Base-by-base conservation (phyloP, 35 echinoderm and acorn worm species). In the Heliocidaris tuberculata region DNA sequence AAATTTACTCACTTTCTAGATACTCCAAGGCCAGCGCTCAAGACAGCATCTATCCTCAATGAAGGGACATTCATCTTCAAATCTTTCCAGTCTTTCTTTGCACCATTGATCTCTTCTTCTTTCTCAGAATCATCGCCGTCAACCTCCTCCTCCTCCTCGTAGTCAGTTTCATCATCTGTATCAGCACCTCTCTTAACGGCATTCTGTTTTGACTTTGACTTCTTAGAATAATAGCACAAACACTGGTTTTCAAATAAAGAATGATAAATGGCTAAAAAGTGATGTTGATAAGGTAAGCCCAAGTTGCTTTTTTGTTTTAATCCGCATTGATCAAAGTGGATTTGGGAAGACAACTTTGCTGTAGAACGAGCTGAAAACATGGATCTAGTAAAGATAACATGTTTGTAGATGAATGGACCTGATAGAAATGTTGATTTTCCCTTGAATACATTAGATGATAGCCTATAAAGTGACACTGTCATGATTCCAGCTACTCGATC, bases 21-120 rank as follows among this genome's bases (percentile, higher is more conserved):
- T 47, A 98, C 86, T 92, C 95, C 97, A 50, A 98, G 95, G 9
- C 97, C 97, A 86, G 93, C 47, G 42, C 97, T 96, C 49, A 98
- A 94, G 24, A 98, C 93, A 86, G 94, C 96, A 93, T 98, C 97
- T 32, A 98, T 49, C 85, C 97, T 96, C 47, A 95, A 86, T 17
- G 95, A 95, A 32, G 97, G 94, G 4, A 94, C 95, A 94, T 86
- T 88, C 35, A 95, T 86, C 31, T 93, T 49, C 13, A 98, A 27
- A 54, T 96, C 95, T 92, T 98, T 98, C 97, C 97, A 98, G 1
- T 94, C 96, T 90, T 94, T 96, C 31, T 94, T 85, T 2, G 17
- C 54, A 24, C 56, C 85, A 94, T 96, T 86, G 70, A 90, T 93
- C 48, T 96, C 92, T 12, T 94, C 96, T 32, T 88, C 95, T 15